These are phyloP conservation scores for Anoplopoma fimbria DNA, from an alignment of 2,113 vertebrate species.

Conservation along the genomic window DNA sequence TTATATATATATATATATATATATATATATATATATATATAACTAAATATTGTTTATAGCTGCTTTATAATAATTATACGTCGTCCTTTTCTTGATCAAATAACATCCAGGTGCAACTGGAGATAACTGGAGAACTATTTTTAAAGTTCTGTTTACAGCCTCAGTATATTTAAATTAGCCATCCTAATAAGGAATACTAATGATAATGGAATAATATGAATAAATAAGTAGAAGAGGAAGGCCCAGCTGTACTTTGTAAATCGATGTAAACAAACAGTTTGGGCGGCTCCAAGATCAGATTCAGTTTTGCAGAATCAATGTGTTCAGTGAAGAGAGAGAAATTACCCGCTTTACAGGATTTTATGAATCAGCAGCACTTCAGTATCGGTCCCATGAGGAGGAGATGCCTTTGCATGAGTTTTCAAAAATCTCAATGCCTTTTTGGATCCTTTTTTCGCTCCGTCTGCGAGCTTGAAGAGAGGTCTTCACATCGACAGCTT, in stretches of 20 bases:
- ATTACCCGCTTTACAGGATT: slow-evolving; percentile 42
- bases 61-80: neutral
- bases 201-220: neutral
- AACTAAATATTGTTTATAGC: neutral
- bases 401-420: neutral
- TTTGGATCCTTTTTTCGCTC: slow-evolving; percentile 42
- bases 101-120: neutral
- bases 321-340: slow-evolving; percentile 36
- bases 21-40: too few relatives aligned
- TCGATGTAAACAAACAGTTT: slow-evolving; percentile 2
- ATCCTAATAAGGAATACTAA: neutral
- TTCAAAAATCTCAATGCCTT: slow-evolving; percentile 42
- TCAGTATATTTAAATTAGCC: neutral
- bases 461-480: slow-evolving; percentile 40
- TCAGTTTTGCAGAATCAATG: slow-evolving; percentile 26
- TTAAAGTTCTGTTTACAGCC: neutral
- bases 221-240: neutral
- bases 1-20: too few relatives aligned
- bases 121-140: neutral
- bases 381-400: slow-evolving; percentile 13
- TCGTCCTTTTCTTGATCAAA: neutral
- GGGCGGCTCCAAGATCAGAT: slow-evolving; percentile 40
- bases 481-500: slow-evolving; percentile 46
- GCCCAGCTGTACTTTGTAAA: slow-evolving; percentile 7
- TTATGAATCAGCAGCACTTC: slow-evolving; percentile 43